Base-by-base conservation (phyloP, 2,888 invertebrate species). In the Caenorhabditis panamensis region DNA sequence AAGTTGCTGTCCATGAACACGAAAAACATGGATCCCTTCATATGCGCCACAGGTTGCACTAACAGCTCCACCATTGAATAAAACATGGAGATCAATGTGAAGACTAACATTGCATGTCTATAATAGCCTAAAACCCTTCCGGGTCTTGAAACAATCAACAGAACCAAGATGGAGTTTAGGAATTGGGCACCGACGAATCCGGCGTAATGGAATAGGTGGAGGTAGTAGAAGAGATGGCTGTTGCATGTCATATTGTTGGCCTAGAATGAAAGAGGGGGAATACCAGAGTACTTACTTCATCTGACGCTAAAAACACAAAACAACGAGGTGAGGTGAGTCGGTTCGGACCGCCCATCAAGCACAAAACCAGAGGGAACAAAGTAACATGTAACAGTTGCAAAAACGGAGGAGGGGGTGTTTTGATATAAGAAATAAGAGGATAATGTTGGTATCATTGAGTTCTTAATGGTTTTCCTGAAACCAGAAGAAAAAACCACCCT, bases 181-280 rank as follows among this genome's bases (percentile, higher is more conserved):
- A 64, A 0, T 41, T 64, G 64, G 18, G 64, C 64, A 4, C 24
- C 24, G n/a, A 28, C n/a, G 41, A 64, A 64, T 6, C 53, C 64
- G 41, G 26, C 26, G n/a, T 64, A 64, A 1, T 64, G 64, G 36
- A 64, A 37, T 13, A 64, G 1, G 26, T 64, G 64, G 24, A 64
- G 64, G 37, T 13, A 24, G 24, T 49, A 44, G 54, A 72, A 63
- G 8, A 72, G 31, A 5, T 64, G 37, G 31, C 31, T 72, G 47
- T 44, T 36, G 11, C 72, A 72, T 0, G 56, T 56, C 72, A 72
- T 72, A 20, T 2, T 18, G 53, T 53, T 31, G 31, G 9, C 5
- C 9, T 31, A 31, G 41, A 9, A 41, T 41, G 13, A 16, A 58
- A 54, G 31, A 31, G 31, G 4, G 31, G 31, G 9, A 9, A n/a